Evolutionary conservation across 2,113 vertebrate species (phyloP), one percentile per base, ranked within the genome.

Genomic region (Australoheros scitulus): DNA sequence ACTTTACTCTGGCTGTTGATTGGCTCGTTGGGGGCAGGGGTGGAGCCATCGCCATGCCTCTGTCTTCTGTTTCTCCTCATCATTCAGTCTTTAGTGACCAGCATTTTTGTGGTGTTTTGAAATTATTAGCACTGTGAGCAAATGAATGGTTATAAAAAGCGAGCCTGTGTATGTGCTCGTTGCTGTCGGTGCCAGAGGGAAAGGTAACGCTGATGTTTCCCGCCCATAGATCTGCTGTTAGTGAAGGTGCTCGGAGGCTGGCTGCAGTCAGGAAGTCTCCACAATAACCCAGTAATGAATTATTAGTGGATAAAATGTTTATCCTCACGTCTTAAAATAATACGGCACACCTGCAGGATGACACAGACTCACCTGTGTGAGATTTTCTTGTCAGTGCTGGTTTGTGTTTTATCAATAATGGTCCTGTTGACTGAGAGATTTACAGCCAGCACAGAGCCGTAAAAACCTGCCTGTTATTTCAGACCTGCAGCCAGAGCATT

Each of bases 311-410:
- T 43, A 10, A 26, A 65, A 43, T 65, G 14, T 65, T 65, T 65
- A 65, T 65, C 63, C n/a, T 43, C n/a, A 65, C 7, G 43, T 43
- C n/a, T 65, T 65, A 65, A 24, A 65, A 65, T 36, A 63, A 58
- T 61, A 81, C 2, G 55, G 47, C 70, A 18, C 83, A 88, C 81
- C 89, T 88, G 83, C 81, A 68, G 43, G 61, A 2, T 65, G 79
- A 82, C n/a, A 5, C 14, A 52, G 5, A 41, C 76, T 65, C 81
- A 81, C 84, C 81, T 78, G 80, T 61, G 76, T 9, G 75, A 58
- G 63, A 43, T 65, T 43, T 65, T 65, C 63, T 38, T 65, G 63
- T 65, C 7, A 0, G 63, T 65, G 24, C 63, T 65, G 36, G 63
- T 65, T 38, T 24, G 63, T 65, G 63, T 65, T 65, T 65, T 43